A percentile compares a stretch with the other conserved stretches of the same genome.
phyloP scores from a whole-genome alignment of 1,140 invertebrate species.

The Propsilocerus akamusi region DNA sequence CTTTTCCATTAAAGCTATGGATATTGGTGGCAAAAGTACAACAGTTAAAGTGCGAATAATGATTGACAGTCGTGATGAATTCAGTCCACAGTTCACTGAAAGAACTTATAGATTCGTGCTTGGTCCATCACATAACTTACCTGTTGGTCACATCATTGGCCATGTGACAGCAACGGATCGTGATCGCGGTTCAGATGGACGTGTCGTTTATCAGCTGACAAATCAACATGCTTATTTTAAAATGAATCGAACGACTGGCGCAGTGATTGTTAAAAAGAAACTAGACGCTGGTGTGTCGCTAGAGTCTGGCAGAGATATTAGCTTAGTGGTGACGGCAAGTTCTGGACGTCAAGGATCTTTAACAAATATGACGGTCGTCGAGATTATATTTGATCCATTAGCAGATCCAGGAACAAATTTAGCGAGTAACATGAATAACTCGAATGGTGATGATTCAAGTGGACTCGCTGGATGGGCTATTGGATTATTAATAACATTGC shows the following conservation, averaged over 20 bases:
- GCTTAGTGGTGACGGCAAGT: slow-evolving; percentile 65
- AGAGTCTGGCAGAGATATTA: slow-evolving; percentile 46
- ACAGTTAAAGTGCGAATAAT: slow-evolving; percentile 65
- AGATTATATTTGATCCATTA: slow-evolving; percentile 59
- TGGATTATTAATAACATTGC: slow-evolving; percentile 61
- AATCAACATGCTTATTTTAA: slow-evolving; percentile 74
- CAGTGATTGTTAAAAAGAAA: slow-evolving; percentile 63
- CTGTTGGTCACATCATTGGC: slow-evolving; percentile 63
- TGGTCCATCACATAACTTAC: slow-evolving; percentile 35
- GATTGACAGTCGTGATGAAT: slow-evolving; percentile 83
- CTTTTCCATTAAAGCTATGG: slow-evolving; percentile 65
- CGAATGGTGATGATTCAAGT: slow-evolving; percentile 27
- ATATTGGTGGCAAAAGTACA: slow-evolving; percentile 57
- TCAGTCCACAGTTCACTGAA: slow-evolving; percentile 76
- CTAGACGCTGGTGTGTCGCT: slow-evolving; percentile 38
- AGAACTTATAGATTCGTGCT: slow-evolving; percentile 69
- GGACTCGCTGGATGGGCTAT: slow-evolving; percentile 72
- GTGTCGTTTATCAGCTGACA: slow-evolving; percentile 73
- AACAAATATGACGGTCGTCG: slow-evolving; percentile 67
- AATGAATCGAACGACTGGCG: slow-evolving; percentile 78
- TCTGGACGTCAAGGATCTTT: slow-evolving; percentile 72
- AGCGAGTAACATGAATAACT: slow-evolving; percentile 19
- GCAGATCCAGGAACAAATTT: slow-evolving; percentile 36
- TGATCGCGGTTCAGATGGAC: slow-evolving; percentile 80
- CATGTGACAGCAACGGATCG: slow-evolving; percentile 73